Conservation (phyloP, 2,888 invertebrate species). For the Halictus quadricinctus region DNA sequence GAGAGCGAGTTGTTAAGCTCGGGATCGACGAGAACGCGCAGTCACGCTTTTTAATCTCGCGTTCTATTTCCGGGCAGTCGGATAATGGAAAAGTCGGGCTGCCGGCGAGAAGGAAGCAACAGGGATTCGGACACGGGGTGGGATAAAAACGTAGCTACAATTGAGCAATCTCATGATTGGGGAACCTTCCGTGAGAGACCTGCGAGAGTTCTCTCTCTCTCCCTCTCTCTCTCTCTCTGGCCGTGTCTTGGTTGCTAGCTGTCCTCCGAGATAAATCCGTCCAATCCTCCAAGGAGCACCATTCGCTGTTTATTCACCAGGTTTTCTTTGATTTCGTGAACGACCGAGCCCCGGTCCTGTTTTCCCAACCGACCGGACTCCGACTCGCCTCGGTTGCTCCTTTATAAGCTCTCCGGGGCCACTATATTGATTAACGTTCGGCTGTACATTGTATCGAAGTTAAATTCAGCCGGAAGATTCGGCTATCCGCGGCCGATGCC, state of each 20-base stretch:
- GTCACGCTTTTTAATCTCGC: conserved; percentile 62
- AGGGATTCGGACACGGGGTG: conserved; percentile 34
- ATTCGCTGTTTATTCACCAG: conserved; percentile 55
- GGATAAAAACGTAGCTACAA: conserved; percentile 73
- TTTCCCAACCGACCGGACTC: neutral
- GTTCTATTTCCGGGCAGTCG: conserved; percentile 45
- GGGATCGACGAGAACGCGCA: conserved; percentile 38
- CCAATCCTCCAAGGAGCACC: conserved; percentile 51
- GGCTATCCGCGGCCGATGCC: neutral
- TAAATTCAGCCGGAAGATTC: conserved; percentile 18
- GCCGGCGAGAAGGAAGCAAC: conserved; percentile 40
- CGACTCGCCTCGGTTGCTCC: neutral
- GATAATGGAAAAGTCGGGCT: conserved; percentile 64
- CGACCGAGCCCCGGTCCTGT: conserved; percentile 1
- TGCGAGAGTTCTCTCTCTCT: conserved; percentile 51
- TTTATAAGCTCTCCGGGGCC: conserved; percentile 5
- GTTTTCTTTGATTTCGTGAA: conserved; percentile 65
- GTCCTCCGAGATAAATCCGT: conserved; percentile 70
- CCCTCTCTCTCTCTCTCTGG: conserved; percentile 15
- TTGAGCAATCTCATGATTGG: conserved; percentile 81
- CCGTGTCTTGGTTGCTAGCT: conserved; percentile 69
- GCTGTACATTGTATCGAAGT: conserved; percentile 25
- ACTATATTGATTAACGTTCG: conserved; percentile 29
- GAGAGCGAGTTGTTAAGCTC: neutral
- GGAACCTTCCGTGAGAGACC: conserved; percentile 66